Evolutionary conservation across 2,888 invertebrate species (phyloP).

Genomic region (Leptarthrus brevirostris): DNA sequence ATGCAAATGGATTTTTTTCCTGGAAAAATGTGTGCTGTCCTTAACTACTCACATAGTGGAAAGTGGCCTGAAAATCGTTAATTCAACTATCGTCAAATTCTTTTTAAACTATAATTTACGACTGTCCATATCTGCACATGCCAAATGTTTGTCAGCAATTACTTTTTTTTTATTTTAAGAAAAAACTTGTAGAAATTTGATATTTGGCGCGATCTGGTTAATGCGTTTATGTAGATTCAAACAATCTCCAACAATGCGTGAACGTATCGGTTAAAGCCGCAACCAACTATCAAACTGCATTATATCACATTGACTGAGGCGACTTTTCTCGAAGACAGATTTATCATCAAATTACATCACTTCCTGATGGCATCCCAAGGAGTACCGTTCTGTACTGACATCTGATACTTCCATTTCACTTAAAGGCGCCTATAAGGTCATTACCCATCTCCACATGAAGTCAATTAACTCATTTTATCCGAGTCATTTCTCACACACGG

Average conservation of each 20-base stretch:
- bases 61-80: too few relatives aligned
- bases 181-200: conserved; percentile 15
- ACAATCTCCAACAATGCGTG: conserved; percentile 18
- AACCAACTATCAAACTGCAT: conserved; percentile 14
- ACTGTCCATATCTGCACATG: too few relatives aligned
- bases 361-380: conserved; percentile 35
- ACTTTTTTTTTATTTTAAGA: neutral
- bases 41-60: too few relatives aligned
- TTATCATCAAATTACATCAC: conserved; percentile 39
- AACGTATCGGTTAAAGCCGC: conserved; percentile 10
- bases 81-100: too few relatives aligned
- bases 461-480: conserved; percentile 30
- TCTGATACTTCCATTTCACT: conserved; percentile 24
- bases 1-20: too few relatives aligned
- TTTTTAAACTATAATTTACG: too few relatives aligned
- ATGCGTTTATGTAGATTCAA: conserved; percentile 32
- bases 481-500: neutral
- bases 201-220: conserved; percentile 10
- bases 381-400: conserved; percentile 25
- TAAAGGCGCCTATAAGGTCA: conserved; percentile 23
- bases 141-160: too few relatives aligned
- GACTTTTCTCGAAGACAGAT: conserved; percentile 23
- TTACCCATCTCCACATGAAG: conserved; percentile 30
- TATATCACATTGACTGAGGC: conserved; percentile 11
- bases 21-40: too few relatives aligned